These are phyloP conservation scores for Geotrypetes seraphini DNA, from an alignment of 2,797 vertebrate species.

Conservation along the genomic window DNA sequence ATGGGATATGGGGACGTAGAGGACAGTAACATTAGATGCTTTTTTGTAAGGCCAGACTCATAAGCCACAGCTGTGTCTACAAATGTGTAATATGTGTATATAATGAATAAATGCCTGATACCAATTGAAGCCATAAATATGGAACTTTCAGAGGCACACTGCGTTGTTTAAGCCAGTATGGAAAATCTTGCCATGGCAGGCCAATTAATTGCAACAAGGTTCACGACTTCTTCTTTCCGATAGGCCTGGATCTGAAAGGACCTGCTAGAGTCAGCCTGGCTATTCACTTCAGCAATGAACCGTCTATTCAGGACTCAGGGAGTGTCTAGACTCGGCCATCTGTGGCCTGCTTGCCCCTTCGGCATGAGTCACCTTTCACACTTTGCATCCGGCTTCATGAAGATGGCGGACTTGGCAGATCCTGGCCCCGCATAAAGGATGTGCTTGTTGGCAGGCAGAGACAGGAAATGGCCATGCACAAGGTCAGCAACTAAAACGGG, in stretches of 20 bases:
- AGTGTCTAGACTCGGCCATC: constrained; percentile 51
- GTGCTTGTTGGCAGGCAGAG: constrained; percentile 63
- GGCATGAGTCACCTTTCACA: constrained; percentile 73
- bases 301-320: constrained; percentile 61
- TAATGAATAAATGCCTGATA: constrained; percentile 52
- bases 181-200: constrained; percentile 82
- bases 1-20: too few relatives aligned
- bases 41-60: too few relatives aligned
- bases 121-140: constrained; percentile 71
- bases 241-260: constrained; percentile 81
- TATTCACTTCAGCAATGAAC: constrained; percentile 58
- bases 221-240: constrained; percentile 80
- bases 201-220: constrained; percentile 80
- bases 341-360: constrained; percentile 60
- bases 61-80: constrained; percentile 63
- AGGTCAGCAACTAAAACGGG: constrained; percentile 51
- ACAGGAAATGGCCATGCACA: constrained; percentile 80
- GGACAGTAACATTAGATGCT: too few relatives aligned
- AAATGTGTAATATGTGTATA: constrained; percentile 48
- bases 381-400: constrained; percentile 65
- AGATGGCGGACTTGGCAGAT: constrained; percentile 59
- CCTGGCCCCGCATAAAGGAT: constrained; percentile 63
- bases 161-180: constrained; percentile 72
- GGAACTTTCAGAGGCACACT: constrained; percentile 73
- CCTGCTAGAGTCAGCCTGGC: constrained; percentile 54